Base-by-base conservation (phyloP, 2,113 vertebrate genomes). In the Callopanchax toddi region DNA sequence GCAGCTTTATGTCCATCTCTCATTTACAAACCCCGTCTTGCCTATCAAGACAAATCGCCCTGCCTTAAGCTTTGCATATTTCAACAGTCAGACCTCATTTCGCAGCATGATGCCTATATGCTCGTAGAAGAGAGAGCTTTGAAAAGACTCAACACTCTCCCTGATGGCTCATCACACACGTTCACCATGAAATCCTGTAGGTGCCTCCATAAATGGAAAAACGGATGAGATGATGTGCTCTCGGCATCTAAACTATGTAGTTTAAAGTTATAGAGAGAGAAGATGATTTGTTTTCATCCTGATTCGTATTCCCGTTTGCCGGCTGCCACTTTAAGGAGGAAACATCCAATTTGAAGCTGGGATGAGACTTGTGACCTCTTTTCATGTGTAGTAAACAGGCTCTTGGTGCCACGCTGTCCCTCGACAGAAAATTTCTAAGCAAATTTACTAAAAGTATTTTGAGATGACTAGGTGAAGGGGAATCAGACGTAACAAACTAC, bases 161-260 rank as follows among this genome's bases (percentile, higher is more conserved):
- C 3, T 26, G 56, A 56, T 69, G 55, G 65, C 34, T 50, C 70
- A 57, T 76, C 60, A 36, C 39, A 71, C 15, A 68, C 49, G 58
- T 50, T 34, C 17, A 8, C 68, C 17, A 16, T 89, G 82, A 83
- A 86, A 86, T 82, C 68, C 46, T 61, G 55, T 60, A 63, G 81
- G 76, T 63, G 73, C 72, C 34, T 72, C 60, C 18, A 56, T 74
- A 71, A 79, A 73, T 65, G 62, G 29, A 76, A 84, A 50, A 83
- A 50, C 26, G 51, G 26, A 48, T 67, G 60, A 62, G 60, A 54
- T 57, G 58, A 64, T 56, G 53, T 40, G 60, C 69, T 72, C 78
- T 83, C 60, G 63, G 32, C 36, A 56, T 70, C 43, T 36, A 46
- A 71, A 74, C 60, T 48, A 48, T 74, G 55, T 69, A 45, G 73